phyloP scores from a whole-genome alignment of 2,797 vertebrate species.

The Lagorchestes hirsutus region DNA sequence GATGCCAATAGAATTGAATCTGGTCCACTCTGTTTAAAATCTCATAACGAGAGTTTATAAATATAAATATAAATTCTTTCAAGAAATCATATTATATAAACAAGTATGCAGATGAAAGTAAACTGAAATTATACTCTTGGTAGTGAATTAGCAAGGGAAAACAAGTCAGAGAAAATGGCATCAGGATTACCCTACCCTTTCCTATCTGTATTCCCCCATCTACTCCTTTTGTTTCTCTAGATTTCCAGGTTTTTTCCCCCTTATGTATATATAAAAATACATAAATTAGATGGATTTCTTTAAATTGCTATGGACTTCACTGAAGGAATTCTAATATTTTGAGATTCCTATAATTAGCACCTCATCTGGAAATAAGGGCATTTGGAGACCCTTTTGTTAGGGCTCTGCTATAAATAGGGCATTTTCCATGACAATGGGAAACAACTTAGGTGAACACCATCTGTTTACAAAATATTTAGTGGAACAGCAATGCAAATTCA shows the following conservation, averaged over 20 bases:
- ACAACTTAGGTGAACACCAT: background rate
- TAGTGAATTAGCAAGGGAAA: background rate
- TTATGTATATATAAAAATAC: too few relatives aligned
- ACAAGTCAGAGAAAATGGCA: background rate
- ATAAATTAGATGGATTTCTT: background rate
- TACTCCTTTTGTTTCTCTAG: background rate
- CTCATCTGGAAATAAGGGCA: background rate
- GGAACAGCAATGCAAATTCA: background rate
- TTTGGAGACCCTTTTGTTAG: background rate
- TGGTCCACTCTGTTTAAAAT: background rate
- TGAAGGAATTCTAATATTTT: background rate
- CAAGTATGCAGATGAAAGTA: background rate
- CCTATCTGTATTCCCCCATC: background rate
- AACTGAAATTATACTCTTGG: slow-evolving; percentile 13
- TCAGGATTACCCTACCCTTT: background rate
- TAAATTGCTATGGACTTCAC: background rate
- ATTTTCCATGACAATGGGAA: background rate
- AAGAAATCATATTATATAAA: background rate
- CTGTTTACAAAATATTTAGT: background rate
- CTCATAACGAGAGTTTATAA: background rate
- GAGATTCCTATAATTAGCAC: background rate
- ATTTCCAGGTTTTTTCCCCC: background rate
- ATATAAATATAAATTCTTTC: background rate
- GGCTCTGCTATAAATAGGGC: background rate
- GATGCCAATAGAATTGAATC: background rate